Base-by-base conservation (phyloP, 2,888 invertebrate genomes). In the Andrena praecox region DNA sequence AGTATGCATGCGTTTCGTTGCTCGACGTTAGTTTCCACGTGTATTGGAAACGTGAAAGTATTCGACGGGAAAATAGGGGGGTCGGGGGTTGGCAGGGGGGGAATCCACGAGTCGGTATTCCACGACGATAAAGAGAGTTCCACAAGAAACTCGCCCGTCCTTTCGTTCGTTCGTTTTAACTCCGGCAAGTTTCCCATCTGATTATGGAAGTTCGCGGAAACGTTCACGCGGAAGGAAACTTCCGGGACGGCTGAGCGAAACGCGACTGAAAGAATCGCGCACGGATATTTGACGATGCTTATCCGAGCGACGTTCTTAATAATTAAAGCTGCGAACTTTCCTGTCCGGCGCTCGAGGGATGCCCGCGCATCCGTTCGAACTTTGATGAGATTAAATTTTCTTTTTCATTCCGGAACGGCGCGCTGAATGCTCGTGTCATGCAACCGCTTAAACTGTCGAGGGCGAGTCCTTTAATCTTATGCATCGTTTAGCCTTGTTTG, bases 141-240 rank as follows among this genome's bases (percentile, higher is more conserved):
- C 79, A 70, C 79, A 73, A 82, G 80, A 84, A 77, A 72, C 68
- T 77, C 59, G 68, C 29, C 52, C 67, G 68, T 64, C 60, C 33
- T 20, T 60, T 50, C 59, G 52, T 75, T 68, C 67, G 52, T 69
- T 56, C 67, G 77, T 73, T 70, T 84, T 66, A 50, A 74, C 71
- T 84, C 24, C 24, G 35, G n/a, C 60, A 29, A 84, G 68, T 84
- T 84, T 59, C 56, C 59, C 60, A 76, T 82, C 84, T 76, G 84
- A 84, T 84, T 84, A 82, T 83, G 72, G 82, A 84, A 82, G 69
- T 82, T 82, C 64, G 54, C 24, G 24, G 78, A 54, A 66, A 82
- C 71, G 52, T 78, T 84, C 78, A 50, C 75, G 78, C 54, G 67
- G 78, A 84, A 75, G 75, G 56, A 69, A 82, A 78, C 64, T 78